Percentiles rank a stretch among this genome's conserved stretches.
Conservation (phyloP, 2,113 vertebrate species). For the Ptychochromis oligacanthus region DNA sequence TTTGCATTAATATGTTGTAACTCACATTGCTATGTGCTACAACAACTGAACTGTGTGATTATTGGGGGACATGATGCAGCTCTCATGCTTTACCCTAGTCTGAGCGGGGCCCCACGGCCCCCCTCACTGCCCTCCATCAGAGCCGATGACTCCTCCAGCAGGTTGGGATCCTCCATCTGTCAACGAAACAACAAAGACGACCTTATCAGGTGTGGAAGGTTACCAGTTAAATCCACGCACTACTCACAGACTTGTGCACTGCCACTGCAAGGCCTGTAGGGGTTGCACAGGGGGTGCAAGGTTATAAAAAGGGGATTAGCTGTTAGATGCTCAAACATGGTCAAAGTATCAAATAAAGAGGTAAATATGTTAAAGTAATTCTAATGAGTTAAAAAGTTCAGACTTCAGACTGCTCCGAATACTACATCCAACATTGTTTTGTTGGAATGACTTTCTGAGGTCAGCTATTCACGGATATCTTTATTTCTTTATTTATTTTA, state of each 20-base stretch:
- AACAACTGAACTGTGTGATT: background rate
- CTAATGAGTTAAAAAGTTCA: background rate
- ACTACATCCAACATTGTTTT: background rate
- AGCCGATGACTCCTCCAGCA: constrained; percentile 96
- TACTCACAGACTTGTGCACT: background rate
- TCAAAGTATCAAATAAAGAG: background rate
- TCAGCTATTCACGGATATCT: background rate
- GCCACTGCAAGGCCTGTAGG: background rate
- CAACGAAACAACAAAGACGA: constrained; percentile 72
- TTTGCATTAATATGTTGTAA: too few relatives aligned
- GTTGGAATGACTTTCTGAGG: background rate
- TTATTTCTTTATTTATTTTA: too few relatives aligned
- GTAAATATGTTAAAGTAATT: background rate
- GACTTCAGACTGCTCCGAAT: background rate
- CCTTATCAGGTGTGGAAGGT: background rate
- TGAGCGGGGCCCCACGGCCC: constrained; percentile 90
- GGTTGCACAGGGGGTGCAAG: background rate
- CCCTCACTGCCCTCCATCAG: constrained; percentile 95
- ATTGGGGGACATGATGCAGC: background rate
- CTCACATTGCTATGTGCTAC: background rate
- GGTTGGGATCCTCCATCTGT: constrained; percentile 99
- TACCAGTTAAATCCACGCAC: background rate
- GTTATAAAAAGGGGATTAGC: background rate
- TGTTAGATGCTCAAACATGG: background rate
- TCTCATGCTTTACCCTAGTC: constrained; percentile 86